These are phyloP conservation scores for Coluber constrictor DNA, from an alignment of 2,797 vertebrate species.

Conservation along the genomic window DNA sequence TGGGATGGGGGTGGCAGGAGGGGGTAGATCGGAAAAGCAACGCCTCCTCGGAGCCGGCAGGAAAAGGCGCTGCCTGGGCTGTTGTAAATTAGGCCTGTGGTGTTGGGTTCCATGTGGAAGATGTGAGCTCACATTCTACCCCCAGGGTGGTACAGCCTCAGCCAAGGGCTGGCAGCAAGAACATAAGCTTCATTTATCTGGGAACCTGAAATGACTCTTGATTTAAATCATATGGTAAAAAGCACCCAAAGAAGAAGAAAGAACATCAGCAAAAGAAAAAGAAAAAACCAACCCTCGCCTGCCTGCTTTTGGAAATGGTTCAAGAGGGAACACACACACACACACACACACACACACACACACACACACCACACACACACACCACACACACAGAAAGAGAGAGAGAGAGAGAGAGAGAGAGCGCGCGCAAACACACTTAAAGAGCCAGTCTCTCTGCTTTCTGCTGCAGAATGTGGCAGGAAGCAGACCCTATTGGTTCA, in stretches of 20 bases:
- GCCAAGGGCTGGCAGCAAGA: slow-evolving; percentile 54
- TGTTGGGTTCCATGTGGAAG: slow-evolving; percentile 62
- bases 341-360: background rate
- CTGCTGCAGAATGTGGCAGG: background rate
- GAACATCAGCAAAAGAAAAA: background rate
- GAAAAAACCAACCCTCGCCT: background rate
- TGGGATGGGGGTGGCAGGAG: slow-evolving; percentile 46
- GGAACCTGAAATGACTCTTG: slow-evolving; percentile 60
- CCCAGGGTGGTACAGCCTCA: slow-evolving; percentile 56
- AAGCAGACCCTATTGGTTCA: no score
- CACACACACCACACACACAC: no score
- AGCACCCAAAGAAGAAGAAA: slow-evolving; percentile 29
- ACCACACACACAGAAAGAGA: no score
- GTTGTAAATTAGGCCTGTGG: slow-evolving; percentile 60
- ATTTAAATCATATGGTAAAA: slow-evolving; percentile 60
- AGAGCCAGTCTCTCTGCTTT: background rate
- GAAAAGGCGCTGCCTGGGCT: slow-evolving; percentile 53
- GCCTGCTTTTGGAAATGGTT: slow-evolving; percentile 46
- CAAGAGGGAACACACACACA: slow-evolving; percentile 22
- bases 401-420: no score
- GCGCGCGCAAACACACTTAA: background rate
- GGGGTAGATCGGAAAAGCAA: background rate
- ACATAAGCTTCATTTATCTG: slow-evolving; percentile 62
- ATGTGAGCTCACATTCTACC: slow-evolving; percentile 60
- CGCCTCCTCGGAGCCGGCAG: slow-evolving; percentile 25